Evolutionary conservation across 35 echinoderm and acorn worm genomes (phyloP).

Genomic region (Anneissia japonica): DNA sequence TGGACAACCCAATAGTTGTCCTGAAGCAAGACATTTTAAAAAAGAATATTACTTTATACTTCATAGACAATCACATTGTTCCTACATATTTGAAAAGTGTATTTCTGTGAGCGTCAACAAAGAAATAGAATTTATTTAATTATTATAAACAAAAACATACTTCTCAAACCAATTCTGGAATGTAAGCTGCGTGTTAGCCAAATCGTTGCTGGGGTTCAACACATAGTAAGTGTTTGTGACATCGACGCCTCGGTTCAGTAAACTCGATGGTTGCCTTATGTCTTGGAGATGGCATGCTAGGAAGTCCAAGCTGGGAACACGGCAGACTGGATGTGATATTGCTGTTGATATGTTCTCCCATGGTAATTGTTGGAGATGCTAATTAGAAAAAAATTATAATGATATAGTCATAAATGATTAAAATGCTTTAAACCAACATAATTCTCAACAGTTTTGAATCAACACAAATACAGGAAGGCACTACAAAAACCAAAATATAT

Average conservation of each 20-base stretch:
- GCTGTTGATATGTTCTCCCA: constrained; percentile 86
- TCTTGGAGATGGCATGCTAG: constrained; percentile 52
- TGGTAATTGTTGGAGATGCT: constrained; percentile 86
- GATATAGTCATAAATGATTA: no score
- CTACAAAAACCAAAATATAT: no score
- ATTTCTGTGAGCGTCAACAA: no score
- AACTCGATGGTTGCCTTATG: background rate
- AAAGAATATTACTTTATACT: no score
- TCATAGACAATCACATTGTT: no score
- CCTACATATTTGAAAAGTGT: no score
- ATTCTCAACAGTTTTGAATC: no score
- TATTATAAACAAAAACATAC: constrained; percentile 35
- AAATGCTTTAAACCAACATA: no score
- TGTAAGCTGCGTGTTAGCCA: constrained; percentile 78
- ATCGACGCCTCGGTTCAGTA: constrained; percentile 43
- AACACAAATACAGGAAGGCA: no score
- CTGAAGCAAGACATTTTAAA: no score
- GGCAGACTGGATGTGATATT: constrained; percentile 42
- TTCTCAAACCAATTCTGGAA: constrained; percentile 99
- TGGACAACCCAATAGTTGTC: no score
- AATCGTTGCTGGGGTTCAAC: constrained; percentile 85
- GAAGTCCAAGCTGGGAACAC: constrained; percentile 84
- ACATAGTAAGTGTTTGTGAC: constrained; percentile 65
- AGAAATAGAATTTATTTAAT: background rate
- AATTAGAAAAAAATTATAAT: constrained; percentile 16